Percentiles rank a stretch among this genome's conserved stretches.
Conservation (phyloP, 2,797 vertebrate species). For the Falco biarmicus region DNA sequence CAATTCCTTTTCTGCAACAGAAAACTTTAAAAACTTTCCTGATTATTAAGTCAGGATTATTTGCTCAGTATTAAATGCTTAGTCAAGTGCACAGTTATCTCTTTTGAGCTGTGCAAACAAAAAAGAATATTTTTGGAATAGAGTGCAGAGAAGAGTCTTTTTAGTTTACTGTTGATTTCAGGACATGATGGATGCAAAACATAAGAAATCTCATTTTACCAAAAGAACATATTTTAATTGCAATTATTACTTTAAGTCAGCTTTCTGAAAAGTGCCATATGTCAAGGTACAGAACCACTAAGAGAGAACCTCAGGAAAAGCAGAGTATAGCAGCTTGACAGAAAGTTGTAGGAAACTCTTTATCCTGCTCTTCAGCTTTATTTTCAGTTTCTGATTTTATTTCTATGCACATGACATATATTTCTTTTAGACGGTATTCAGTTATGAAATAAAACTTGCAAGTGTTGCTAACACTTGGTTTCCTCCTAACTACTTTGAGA, state of each 20-base stretch:
- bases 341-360: background rate
- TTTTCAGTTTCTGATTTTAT: background rate
- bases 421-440: background rate
- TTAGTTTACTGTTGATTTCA: background rate
- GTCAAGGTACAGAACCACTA: background rate
- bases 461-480: background rate
- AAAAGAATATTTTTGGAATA: background rate
- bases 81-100: background rate
- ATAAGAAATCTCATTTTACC: background rate
- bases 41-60: background rate
- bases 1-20: constrained; percentile 52
- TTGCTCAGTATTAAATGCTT: constrained; percentile 57
- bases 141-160: background rate
- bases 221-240: background rate
- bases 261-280: background rate
- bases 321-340: background rate
- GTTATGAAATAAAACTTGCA: background rate
- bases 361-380: background rate
- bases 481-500: background rate
- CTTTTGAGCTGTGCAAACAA: background rate
- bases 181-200: background rate
- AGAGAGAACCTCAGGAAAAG: background rate
- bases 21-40: constrained; percentile 66
- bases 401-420: background rate
- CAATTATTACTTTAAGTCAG: background rate